Evolutionary conservation across 2,888 invertebrate genomes (phyloP), one percentile per base, ranked within the genome.

Genomic region (Oithona nana): DNA sequence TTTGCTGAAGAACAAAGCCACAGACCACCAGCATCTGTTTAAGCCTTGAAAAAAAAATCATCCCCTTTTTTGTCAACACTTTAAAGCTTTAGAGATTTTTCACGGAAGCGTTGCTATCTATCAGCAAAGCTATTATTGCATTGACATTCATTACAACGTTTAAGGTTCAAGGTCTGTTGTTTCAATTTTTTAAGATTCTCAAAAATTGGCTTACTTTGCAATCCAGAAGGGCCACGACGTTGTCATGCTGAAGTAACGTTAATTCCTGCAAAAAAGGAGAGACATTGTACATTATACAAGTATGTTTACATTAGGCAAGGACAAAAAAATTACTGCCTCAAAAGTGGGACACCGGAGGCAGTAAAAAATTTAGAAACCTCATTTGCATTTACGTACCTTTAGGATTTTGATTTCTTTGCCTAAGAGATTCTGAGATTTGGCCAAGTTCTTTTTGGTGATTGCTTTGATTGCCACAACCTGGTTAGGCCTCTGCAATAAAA

Each of bases 371-470:
- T 54, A 28, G 29, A 57, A 31, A 22, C n/a, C n/a, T n/a, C n/a
- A n/a, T n/a, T n/a, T n/a, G 30, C 3, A 29, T 16, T 57, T 57
- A 20, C 29, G 22, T 71, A 84, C 85, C 79, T 94, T 92, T 62
- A 99, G 80, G 71, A 98, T 98, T 77, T 95, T 95, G 67, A 98
- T 98, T 78, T 98, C 98, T 74, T 99, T 99, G 66, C 89, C 89
- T 55, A 99, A 81, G 66, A 98, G 80, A 75, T 90, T 94, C 73
- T 95, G 94, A 57, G 94, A 93, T 75, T 98, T 98, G 64, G 88
- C 86, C 69, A 98, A 80, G 71, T 89, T 97, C 76, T 98, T 94
- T 79, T 98, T 98, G 22, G 92, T 88, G 67, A 99, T 94, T 72
- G 89, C 88, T 76, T 98, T 98, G 67, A 99, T 92, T 68, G 98